Evolutionary conservation across 2,888 invertebrate species (phyloP), one percentile per base, ranked within the genome.

Genomic region (Balanococcus diminutus): DNA sequence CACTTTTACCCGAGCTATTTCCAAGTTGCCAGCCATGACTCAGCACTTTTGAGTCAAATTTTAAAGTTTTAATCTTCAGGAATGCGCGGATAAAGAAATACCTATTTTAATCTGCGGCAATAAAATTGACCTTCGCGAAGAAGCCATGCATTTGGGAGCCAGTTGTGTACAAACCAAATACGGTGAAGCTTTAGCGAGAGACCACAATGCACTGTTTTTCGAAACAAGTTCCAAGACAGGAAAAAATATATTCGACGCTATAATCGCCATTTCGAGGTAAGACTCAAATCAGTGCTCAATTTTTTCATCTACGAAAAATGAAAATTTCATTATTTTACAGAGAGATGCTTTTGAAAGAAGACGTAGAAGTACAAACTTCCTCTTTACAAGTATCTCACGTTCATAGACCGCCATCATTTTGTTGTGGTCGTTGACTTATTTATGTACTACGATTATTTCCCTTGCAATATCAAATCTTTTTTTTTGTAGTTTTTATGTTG

Each of bases 101-200:
- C 92, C 93, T 0, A 90, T 93, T 42, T 91, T 92, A 89, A 88
- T 93, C n/a, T 91, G 92, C 86, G 92, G 90, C 22, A 93, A 92
- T 89, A 93, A 93, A 89, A 90, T 90, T 5, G 93, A 93, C 89
- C 88, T 92, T 86, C 88, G 92, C 87, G 89, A 89, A n/a, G 90
- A 90, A 56, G 88, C 89, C 2, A 89, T 88, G 81, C 67, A 87
- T 19, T 87, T 88, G 46, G 90, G 89, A 9, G 88, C 88, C 36
- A 87, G 88, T 82, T 89, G 89, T 88, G 88, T 92, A 22, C 88
- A 88, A 42, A 88, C 88, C 28, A 89, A 90, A 31, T 90, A 91
- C 83, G 92, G 92, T 1, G 89, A 90, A 87, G 89, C 90, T 87
- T 89, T 92, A 81, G 91, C 91, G 1, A 89, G 90, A 82, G 89